Percentiles rank a stretch among this genome's conserved stretches.
Conservation (phyloP, 2,797 vertebrate genomes). For the Apogon hyalosoma region DNA sequence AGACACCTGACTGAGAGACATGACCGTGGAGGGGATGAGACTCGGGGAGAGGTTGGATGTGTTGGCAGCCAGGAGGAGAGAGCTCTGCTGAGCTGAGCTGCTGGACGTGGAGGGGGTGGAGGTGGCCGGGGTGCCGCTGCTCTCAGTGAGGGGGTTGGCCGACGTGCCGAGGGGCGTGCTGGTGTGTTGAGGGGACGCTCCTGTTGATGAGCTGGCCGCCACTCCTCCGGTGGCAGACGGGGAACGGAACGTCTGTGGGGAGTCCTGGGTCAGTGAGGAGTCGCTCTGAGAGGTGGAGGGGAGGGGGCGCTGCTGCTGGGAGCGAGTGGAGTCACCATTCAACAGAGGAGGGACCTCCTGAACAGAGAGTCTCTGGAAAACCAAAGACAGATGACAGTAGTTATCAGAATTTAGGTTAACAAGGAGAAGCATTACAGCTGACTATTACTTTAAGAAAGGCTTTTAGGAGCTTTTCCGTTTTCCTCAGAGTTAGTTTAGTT, state of each 20-base stretch:
- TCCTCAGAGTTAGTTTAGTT: too few relatives aligned
- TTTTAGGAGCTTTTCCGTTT: too few relatives aligned
- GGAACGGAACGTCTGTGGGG: conserved; percentile 70
- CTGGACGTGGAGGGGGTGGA: conserved; percentile 61
- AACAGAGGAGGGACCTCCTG: conserved; percentile 87
- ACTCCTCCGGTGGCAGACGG: conserved; percentile 53
- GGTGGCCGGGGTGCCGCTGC: conserved; percentile 45
- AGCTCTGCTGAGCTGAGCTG: conserved; percentile 61
- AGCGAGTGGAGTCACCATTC: conserved; percentile 85
- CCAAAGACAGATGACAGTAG: conserved; percentile 14
- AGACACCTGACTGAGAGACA: conserved; percentile 77
- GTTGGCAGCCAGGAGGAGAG: conserved; percentile 71
- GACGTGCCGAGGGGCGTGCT: conserved; percentile 60
- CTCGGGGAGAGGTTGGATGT: conserved; percentile 77
- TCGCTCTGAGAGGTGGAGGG: conserved; percentile 74
- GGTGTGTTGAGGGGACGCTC: conserved; percentile 69
- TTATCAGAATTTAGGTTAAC: neutral
- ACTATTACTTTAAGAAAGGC: too few relatives aligned
- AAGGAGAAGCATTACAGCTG: too few relatives aligned
- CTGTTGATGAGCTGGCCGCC: conserved; percentile 57
- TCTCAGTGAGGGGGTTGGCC: conserved; percentile 52
- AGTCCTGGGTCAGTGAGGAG: conserved; percentile 60
- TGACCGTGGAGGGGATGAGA: conserved; percentile 81
- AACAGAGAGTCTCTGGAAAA: conserved; percentile 84
- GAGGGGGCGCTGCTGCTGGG: conserved; percentile 74